Evolutionary conservation across 2,797 vertebrate species (phyloP).

Genomic region (Tapera naevia): DNA sequence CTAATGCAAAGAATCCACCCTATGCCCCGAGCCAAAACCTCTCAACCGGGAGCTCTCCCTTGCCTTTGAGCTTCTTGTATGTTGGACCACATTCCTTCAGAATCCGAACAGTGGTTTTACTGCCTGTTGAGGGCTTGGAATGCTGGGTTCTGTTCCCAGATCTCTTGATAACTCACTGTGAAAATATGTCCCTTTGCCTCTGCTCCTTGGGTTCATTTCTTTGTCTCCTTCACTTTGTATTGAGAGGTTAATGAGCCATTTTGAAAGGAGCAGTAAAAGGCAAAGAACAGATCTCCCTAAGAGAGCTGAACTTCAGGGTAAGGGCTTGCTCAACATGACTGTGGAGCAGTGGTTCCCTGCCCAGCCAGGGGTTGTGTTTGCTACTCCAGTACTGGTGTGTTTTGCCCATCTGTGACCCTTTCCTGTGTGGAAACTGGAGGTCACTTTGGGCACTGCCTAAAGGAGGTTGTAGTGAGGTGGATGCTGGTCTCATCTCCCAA

Average conservation of each 20-base stretch:
- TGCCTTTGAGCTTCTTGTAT: background rate
- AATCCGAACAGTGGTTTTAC: background rate
- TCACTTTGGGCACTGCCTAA: background rate
- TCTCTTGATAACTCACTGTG: fast-evolving
- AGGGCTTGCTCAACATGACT: background rate
- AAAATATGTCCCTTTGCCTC: too few relatives aligned
- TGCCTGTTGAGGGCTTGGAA: background rate
- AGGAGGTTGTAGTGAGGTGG: too few relatives aligned
- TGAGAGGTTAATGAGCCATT: background rate
- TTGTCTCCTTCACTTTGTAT: background rate
- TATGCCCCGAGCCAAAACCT: too few relatives aligned
- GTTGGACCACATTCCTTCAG: background rate
- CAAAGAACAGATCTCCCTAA: background rate
- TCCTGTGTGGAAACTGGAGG: background rate
- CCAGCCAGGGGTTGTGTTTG: background rate
- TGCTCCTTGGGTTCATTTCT: fast-evolving
- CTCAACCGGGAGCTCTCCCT: background rate
- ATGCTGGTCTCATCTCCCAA: too few relatives aligned
- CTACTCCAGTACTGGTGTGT: fast-evolving
- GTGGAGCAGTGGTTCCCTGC: background rate
- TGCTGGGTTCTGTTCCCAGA: background rate
- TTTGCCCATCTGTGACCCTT: background rate
- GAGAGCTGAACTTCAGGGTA: background rate
- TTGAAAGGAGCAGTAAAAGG: background rate
- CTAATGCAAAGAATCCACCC: fast-evolving